phyloP scores from a whole-genome alignment of 2,888 invertebrate genomes.

The Sinelater perroti region DNA sequence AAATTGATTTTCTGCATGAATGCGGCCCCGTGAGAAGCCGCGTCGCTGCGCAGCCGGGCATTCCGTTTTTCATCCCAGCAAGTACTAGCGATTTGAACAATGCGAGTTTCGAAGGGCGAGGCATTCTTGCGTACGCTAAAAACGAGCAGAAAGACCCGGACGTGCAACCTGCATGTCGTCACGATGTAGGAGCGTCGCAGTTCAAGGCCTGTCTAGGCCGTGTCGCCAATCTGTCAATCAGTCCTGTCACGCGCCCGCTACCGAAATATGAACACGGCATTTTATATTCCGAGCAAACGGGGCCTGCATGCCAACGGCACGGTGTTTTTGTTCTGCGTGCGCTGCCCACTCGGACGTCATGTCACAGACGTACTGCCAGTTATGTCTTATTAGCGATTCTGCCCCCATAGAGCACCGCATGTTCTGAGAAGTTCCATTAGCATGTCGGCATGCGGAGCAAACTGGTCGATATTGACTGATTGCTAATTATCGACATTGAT shows the following conservation, averaged over 20 bases:
- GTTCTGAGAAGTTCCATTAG: too few relatives aligned
- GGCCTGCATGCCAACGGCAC: constrained; percentile 37
- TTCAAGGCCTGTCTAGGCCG: constrained; percentile 49
- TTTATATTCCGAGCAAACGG: constrained; percentile 42
- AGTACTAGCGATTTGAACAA: constrained; percentile 23
- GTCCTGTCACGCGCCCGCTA: constrained; percentile 41
- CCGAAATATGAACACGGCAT: constrained; percentile 45
- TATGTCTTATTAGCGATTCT: constrained; percentile 22
- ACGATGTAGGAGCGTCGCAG: constrained; percentile 41
- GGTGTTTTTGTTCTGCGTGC: too few relatives aligned
- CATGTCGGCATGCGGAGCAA: too few relatives aligned
- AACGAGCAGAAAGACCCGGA: constrained; percentile 34
- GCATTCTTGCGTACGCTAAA: constrained; percentile 22
- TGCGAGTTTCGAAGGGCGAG: constrained; percentile 19
- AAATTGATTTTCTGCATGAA: too few relatives aligned
- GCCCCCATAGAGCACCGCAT: too few relatives aligned
- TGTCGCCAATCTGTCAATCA: constrained; percentile 47
- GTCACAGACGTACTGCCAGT: constrained; percentile 20
- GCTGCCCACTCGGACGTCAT: constrained; percentile 13
- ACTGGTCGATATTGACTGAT: too few relatives aligned
- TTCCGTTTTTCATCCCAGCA: constrained; percentile 15
- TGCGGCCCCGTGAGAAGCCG: not conserved
- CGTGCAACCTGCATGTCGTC: constrained; percentile 39
- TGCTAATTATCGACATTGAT: too few relatives aligned
- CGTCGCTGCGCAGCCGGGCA: not conserved